Evolutionary conservation across 2,113 vertebrate genomes (phyloP).

Genomic region (Pholis gunnellus): DNA sequence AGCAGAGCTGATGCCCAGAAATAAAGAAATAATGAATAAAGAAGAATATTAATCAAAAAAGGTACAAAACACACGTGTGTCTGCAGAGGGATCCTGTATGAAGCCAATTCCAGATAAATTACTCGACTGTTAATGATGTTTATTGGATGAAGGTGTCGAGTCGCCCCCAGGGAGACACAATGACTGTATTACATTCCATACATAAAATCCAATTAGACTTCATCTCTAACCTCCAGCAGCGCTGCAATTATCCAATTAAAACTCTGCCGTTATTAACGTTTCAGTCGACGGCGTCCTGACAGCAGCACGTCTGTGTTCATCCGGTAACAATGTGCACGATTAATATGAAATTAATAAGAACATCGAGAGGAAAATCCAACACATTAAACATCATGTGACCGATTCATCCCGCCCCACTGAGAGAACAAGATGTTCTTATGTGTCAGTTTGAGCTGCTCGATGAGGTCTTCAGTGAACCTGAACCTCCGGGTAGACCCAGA

Average conservation of each 20-base stretch:
- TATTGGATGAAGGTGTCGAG: not conserved
- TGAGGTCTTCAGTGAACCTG: not conserved
- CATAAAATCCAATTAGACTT: constrained; percentile 19
- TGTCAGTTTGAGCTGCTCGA: no score
- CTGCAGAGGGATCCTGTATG: not conserved
- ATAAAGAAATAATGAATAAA: no score
- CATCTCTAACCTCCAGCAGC: constrained; percentile 21
- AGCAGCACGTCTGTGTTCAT: not conserved
- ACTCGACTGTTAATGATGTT: not conserved
- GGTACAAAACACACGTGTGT: no score
- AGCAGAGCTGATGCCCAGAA: not conserved
- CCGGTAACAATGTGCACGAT: no score
- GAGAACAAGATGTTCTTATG: not conserved
- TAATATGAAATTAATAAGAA: not conserved
- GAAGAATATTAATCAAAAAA: no score
- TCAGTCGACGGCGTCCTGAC: not conserved
- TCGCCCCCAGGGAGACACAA: not conserved
- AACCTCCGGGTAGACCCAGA: not conserved
- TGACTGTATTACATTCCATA: not conserved
- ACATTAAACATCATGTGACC: not conserved
- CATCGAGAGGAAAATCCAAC: constrained; percentile 8
- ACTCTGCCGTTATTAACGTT: not conserved
- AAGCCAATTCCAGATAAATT: not conserved
- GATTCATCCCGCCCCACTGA: not conserved
- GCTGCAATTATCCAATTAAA: constrained; percentile 18